These are phyloP conservation scores for Pseudomyrmex dendroicus DNA, from an alignment of 1,140 invertebrate species.

Conservation along the genomic window DNA sequence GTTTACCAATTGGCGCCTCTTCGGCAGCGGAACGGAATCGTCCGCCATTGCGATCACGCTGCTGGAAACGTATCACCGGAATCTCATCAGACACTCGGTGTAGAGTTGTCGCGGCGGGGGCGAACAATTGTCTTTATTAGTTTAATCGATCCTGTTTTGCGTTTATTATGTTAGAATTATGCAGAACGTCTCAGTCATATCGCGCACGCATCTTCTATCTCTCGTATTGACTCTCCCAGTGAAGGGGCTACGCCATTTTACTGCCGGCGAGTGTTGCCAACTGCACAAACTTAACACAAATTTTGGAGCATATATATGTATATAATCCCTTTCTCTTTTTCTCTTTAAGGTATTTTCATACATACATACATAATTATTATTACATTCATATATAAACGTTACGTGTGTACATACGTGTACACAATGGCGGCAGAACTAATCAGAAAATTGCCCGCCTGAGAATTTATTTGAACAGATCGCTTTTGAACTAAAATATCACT, in stretches of 20 bases:
- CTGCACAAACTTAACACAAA: background rate
- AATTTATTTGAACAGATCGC: no score
- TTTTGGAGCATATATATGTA: background rate
- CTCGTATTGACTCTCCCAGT: constrained; percentile 54
- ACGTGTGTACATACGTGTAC: no score
- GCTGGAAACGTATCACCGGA: constrained; percentile 80
- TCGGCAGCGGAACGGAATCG: constrained; percentile 78
- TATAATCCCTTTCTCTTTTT: no score
- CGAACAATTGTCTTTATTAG: background rate
- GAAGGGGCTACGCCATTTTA: constrained; percentile 75
- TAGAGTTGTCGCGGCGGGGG: constrained; percentile 4
- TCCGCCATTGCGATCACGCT: constrained; percentile 82
- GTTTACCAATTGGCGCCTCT: constrained; percentile 84
- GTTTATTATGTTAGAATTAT: constrained; percentile 74
- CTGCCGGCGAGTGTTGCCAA: constrained; percentile 65
- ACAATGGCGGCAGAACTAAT: no score
- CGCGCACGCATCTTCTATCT: constrained; percentile 52
- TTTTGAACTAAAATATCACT: no score
- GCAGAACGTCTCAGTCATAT: constrained; percentile 30
- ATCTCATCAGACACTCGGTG: constrained; percentile 69
- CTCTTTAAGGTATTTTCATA: no score
- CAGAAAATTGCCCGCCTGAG: no score
- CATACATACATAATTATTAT: no score
- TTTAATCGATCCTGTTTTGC: constrained; percentile 20
- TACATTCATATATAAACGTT: no score